Evolutionary conservation across 2,113 vertebrate genomes (phyloP), one percentile per base, ranked within the genome.

Genomic region (Entelurus aequoreus): DNA sequence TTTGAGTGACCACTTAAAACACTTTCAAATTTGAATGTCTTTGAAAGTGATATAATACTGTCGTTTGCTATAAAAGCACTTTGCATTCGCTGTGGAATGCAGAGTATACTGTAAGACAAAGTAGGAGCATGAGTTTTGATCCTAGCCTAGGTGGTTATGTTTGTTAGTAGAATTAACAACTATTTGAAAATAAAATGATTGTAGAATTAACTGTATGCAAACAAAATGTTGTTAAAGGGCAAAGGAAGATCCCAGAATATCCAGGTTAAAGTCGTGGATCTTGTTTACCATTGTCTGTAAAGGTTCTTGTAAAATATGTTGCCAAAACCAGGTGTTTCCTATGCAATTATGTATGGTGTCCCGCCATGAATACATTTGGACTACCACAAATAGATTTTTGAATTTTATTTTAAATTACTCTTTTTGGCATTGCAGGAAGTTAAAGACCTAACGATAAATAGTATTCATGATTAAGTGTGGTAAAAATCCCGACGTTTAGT

Each of bases 21-120:
- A 68, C 60, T 81, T 78, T 85, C 66, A 68, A 48, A 69, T 77
- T 62, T 76, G 68, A 80, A 60, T 60, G 74, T 80, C 59, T 82
- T 68, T 83, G 88, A 86, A 86, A 85, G 75, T 71, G 78, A 87
- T 88, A 71, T 75, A 71, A 69, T 53, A 56, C 60, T 57, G 64
- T 53, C 7, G 60, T 67, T 66, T 65, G 72, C 48, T 0, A 57
- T 2, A 47, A 76, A 68, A 68, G 65, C 70, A 40, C 66, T 51
- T 9, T 54, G 48, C 57, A 37, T 15, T 56, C 19, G 58, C 13
- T 11, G 5, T 44, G 63, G 58, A 60, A 48, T 48, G 44, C 49
- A 42, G 54, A 49, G 46, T 21, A 54, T 58, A 60, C 59, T 63
- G 61, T 58, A 15, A 68, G 38, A 56, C 16, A 0, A 12, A 35